phyloP scores from a whole-genome alignment of 2,113 vertebrate genomes.

The Lamprologus callipterus region DNA sequence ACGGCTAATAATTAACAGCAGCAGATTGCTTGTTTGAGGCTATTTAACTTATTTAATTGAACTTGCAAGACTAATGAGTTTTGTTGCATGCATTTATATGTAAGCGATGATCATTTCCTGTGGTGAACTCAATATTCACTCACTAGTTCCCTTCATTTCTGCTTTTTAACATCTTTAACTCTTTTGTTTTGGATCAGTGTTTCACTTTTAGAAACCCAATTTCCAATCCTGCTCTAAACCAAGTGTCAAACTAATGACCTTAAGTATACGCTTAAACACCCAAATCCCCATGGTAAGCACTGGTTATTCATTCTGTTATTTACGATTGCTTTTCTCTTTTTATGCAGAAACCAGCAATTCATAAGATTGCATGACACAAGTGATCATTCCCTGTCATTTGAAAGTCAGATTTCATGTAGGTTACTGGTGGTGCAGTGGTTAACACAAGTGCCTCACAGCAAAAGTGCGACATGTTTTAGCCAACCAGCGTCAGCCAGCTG shows the following conservation, averaged over 20 bases:
- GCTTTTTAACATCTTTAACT: not conserved
- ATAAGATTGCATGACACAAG: not conserved
- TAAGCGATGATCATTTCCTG: not conserved
- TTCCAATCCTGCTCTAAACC: not conserved
- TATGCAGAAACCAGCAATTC: not conserved
- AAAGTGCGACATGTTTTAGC: not conserved
- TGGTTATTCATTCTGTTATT: not conserved
- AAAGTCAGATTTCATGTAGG: not conserved
- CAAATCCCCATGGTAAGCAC: fast-evolving
- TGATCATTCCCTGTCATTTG: not conserved
- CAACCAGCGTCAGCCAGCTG: not conserved
- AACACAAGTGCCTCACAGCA: not conserved
- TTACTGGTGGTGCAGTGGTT: not conserved
- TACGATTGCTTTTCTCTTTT: not conserved
- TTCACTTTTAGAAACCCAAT: not conserved
- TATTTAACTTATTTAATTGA: not conserved
- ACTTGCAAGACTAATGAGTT: not conserved
- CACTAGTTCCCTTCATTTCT: not conserved
- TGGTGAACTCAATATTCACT: not conserved
- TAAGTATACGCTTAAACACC: fast-evolving
- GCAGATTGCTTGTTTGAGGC: not conserved
- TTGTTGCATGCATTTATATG: not conserved
- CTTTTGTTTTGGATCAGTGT: not conserved
- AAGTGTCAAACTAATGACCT: not conserved
- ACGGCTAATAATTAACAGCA: not conserved